Conservation (phyloP, 2,113 vertebrate genomes). For the Rhea americana region DNA sequence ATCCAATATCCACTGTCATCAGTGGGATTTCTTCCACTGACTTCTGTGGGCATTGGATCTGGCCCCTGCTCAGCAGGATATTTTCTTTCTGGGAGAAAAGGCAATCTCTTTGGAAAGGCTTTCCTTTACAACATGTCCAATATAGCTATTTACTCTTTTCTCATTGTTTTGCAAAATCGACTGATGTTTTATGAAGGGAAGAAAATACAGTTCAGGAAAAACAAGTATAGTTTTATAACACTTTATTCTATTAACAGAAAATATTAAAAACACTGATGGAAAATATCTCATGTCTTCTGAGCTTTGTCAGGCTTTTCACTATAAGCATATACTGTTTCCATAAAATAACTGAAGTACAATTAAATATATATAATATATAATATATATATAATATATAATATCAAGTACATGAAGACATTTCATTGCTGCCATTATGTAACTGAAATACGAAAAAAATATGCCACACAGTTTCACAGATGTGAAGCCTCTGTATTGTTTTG, state of each 20-base stretch:
- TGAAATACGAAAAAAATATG: background rate
- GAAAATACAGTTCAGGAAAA: constrained; percentile 11
- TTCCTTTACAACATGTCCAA: constrained; percentile 54
- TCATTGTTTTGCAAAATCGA: constrained; percentile 14
- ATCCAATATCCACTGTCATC: constrained; percentile 47
- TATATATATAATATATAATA: background rate
- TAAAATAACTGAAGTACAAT: background rate
- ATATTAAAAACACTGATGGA: background rate
- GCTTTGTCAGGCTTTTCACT: background rate
- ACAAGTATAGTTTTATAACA: constrained; percentile 24
- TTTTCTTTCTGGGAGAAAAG: constrained; percentile 61
- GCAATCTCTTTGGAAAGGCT: constrained; percentile 66
- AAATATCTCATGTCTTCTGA: background rate
- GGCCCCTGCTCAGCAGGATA: constrained; percentile 3
- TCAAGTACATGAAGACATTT: background rate
- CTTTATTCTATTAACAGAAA: background rate
- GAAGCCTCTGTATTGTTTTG: background rate
- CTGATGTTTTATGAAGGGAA: background rate
- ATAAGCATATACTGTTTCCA: background rate
- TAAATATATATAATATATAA: background rate
- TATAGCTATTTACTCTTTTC: constrained; percentile 8
- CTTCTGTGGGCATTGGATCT: constrained; percentile 40
- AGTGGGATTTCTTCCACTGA: constrained; percentile 51
- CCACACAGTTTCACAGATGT: background rate
- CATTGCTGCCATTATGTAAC: background rate